Conservation (phyloP, 2,113 vertebrate genomes). For the Prolemur simus region DNA sequence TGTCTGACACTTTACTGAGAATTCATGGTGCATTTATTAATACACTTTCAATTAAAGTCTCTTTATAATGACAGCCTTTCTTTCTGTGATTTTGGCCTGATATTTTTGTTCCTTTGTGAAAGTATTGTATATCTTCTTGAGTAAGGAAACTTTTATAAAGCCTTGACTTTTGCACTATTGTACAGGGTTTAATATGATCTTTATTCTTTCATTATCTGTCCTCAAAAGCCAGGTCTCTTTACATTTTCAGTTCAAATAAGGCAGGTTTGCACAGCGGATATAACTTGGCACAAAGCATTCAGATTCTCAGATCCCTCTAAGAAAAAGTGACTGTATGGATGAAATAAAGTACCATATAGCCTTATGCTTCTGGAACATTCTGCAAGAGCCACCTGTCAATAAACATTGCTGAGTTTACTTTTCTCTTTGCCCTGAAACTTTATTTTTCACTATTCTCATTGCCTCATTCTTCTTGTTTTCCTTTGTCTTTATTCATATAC, state of each 20-base stretch:
- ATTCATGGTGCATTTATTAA: neutral
- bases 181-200: neutral
- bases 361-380: neutral
- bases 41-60: neutral
- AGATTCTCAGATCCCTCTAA: neutral
- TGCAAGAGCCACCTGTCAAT: neutral
- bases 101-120: neutral
- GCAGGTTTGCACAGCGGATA: neutral
- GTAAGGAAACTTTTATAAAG: neutral
- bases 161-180: neutral
- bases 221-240: neutral
- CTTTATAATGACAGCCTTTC: neutral
- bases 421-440: neutral
- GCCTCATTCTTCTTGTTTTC: neutral
- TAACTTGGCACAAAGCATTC: neutral
- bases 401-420: neutral
- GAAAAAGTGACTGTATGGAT: neutral
- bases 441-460: neutral
- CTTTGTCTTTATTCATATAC: neutral
- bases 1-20: neutral
- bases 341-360: accelerated
- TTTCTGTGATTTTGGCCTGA: neutral
- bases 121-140: neutral
- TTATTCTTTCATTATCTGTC: neutral
- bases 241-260: neutral